phyloP scores from a whole-genome alignment of 2,113 vertebrate species.

The Nothocercus julius region DNA sequence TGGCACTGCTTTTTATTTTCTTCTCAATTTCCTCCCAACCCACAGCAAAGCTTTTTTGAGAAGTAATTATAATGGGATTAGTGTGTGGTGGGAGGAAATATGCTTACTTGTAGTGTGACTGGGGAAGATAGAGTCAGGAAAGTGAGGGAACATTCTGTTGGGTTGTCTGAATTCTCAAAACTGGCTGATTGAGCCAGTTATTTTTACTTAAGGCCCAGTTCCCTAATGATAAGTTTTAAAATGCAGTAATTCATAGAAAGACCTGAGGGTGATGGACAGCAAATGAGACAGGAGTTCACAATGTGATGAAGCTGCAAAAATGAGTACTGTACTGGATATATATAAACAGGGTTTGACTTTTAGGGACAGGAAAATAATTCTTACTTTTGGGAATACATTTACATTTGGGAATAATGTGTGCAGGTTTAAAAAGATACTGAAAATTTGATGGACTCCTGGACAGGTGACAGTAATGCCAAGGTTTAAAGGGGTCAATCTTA shows the following conservation, averaged over 20 bases:
- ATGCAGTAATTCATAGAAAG: background rate
- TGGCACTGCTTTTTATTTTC: background rate
- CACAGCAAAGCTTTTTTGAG: constrained; percentile 16
- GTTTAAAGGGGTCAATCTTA: background rate
- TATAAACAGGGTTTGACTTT: constrained; percentile 40
- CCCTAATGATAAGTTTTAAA: background rate
- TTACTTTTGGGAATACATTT: background rate
- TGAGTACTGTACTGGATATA: background rate
- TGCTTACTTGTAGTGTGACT: constrained; percentile 25
- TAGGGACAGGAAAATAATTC: constrained; percentile 21
- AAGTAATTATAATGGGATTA: constrained; percentile 36
- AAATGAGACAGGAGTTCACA: constrained; percentile 39
- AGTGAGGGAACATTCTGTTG: background rate
- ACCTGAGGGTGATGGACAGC: constrained; percentile 37
- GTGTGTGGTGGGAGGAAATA: constrained; percentile 19
- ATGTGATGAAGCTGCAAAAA: constrained; percentile 43
- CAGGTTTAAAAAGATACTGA: background rate
- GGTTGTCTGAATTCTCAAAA: constrained; percentile 9
- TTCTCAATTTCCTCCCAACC: constrained; percentile 13
- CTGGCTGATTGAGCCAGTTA: background rate
- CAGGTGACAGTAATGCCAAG: background rate
- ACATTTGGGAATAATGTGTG: background rate
- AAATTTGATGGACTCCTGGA: background rate
- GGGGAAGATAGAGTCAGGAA: background rate
- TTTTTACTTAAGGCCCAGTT: constrained; percentile 44